Percentiles rank a stretch among this genome's conserved stretches.
Conservation (phyloP, 2,888 invertebrate genomes). For the Amaurobius ferox region DNA sequence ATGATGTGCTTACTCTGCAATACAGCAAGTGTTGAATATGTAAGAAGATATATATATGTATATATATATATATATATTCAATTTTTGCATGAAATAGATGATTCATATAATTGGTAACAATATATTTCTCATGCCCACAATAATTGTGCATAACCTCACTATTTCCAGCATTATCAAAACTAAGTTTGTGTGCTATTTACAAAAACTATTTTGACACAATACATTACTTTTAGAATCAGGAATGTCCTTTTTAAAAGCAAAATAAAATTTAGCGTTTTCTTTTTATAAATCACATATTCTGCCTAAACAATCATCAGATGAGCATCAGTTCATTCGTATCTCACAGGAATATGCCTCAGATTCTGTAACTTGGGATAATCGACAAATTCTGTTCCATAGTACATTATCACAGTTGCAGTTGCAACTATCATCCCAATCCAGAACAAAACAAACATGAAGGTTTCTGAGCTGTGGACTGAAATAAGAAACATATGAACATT, state of each 20-base stretch:
- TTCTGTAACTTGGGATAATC: slow-evolving; percentile 85
- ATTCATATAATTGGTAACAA: too few relatives aligned
- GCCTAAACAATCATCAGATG: background rate
- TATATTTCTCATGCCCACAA: too few relatives aligned
- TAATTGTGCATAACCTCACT: background rate
- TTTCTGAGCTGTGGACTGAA: slow-evolving; percentile 87
- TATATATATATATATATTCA: too few relatives aligned
- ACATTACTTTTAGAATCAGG: background rate
- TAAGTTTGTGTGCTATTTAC: background rate
- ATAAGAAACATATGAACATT: slow-evolving; percentile 69
- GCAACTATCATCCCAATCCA: slow-evolving; percentile 94
- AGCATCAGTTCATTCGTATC: slow-evolving; percentile 47
- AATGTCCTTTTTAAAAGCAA: background rate
- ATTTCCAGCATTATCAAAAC: background rate
- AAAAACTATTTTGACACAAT: background rate
- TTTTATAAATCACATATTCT: background rate
- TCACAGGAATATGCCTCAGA: slow-evolving; percentile 26
- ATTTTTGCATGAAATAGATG: too few relatives aligned
- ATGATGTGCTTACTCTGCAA: too few relatives aligned
- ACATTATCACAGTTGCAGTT: slow-evolving; percentile 87
- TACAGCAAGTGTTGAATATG: too few relatives aligned
- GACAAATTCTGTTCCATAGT: slow-evolving; percentile 95
- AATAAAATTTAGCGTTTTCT: background rate
- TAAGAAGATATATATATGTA: too few relatives aligned
- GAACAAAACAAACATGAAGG: slow-evolving; percentile 91